phyloP scores from a whole-genome alignment of 2,888 invertebrate genomes.

The Linyphia triangularis region DNA sequence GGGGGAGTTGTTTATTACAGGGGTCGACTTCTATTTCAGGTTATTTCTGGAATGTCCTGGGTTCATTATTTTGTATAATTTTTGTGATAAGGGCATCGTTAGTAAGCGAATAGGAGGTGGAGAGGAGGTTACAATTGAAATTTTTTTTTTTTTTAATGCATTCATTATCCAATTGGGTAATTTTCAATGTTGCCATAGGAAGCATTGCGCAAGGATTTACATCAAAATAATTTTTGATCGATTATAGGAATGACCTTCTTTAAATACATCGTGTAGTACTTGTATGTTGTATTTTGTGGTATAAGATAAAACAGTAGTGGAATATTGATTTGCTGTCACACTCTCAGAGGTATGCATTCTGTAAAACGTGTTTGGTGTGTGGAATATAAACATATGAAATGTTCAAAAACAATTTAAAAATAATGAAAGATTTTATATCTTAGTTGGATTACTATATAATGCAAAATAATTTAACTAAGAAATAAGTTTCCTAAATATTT shows the following conservation, averaged over 20 bases:
- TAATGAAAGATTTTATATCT: too few species aligned
- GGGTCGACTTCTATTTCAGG: constrained; percentile 24
- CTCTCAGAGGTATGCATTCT: too few species aligned
- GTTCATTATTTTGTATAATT: constrained; percentile 57
- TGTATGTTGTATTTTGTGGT: neutral
- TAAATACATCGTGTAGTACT: neutral
- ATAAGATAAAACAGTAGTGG: neutral
- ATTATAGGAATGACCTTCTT: neutral
- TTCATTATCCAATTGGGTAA: too few species aligned
- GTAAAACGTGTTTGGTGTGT: too few species aligned
- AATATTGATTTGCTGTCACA: too few species aligned
- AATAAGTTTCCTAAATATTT: too few species aligned
- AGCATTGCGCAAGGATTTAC: too few species aligned
- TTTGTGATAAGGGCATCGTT: constrained; percentile 55
- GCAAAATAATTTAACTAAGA: too few species aligned
- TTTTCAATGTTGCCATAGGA: constrained; percentile 4
- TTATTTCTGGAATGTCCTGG: constrained; percentile 47
- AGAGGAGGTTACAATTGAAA: constrained; percentile 34
- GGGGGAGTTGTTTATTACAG: constrained; percentile 19
- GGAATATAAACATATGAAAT: too few species aligned
- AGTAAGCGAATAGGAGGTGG: constrained; percentile 26
- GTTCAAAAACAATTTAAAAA: too few species aligned
- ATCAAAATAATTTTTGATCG: neutral
- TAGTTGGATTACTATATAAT: too few species aligned
- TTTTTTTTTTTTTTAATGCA: constrained; percentile 13